Evolutionary conservation across 2,113 vertebrate genomes (phyloP).

Genomic region (Ceuthmochares aereus): DNA sequence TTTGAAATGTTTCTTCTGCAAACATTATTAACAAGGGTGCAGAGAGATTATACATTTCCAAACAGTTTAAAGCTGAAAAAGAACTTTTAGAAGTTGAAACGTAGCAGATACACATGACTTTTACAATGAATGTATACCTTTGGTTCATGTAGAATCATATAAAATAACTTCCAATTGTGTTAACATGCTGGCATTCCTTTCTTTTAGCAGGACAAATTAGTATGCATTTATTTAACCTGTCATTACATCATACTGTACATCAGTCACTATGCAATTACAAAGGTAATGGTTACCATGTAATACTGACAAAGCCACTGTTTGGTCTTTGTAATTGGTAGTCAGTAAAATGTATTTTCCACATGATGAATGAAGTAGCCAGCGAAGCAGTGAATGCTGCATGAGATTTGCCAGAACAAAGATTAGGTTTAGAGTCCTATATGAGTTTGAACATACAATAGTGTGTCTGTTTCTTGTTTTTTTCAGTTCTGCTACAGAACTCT

Average conservation of each 20-base stretch:
- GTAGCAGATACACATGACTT: neutral
- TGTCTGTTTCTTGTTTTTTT: slow-evolving; percentile 52
- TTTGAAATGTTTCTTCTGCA: slow-evolving; percentile 17
- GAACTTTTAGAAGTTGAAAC: slow-evolving; percentile 1
- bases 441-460: slow-evolving; percentile 16
- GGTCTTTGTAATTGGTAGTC: slow-evolving; percentile 50
- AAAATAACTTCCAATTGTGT: slow-evolving; percentile 52
- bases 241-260: slow-evolving; percentile 70
- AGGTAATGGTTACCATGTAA: slow-evolving; percentile 70
- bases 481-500: slow-evolving; percentile 5
- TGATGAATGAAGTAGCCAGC: slow-evolving; percentile 64
- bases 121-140: slow-evolving; percentile 15
- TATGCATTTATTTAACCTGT: slow-evolving; percentile 70
- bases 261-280: slow-evolving; percentile 67
- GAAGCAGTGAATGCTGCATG: slow-evolving; percentile 40
- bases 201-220: slow-evolving; percentile 51
- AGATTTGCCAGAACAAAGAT: slow-evolving; percentile 64
- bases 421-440: slow-evolving; percentile 16
- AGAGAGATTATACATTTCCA: neutral
- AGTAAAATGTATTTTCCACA: slow-evolving; percentile 56
- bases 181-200: slow-evolving; percentile 24
- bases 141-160: slow-evolving; percentile 14
- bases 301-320: slow-evolving; percentile 62
- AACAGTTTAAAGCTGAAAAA: neutral
- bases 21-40: neutral